Conservation (phyloP, 37 sponge, comb jelly and placozoan genomes). For the Haliclona indistincta region DNA sequence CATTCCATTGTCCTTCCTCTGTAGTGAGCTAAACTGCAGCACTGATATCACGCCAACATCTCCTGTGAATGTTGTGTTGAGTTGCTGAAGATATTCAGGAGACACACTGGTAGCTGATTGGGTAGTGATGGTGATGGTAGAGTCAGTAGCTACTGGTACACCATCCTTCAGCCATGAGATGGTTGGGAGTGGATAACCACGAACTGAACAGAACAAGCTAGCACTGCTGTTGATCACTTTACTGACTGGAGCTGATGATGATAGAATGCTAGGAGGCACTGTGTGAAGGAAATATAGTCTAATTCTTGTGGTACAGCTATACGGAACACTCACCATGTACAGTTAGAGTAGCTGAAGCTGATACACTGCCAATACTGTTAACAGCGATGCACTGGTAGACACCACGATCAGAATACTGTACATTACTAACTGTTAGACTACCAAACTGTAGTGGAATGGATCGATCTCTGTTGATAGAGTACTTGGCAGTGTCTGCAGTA, state of each 20-base stretch:
- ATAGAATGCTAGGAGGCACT: constrained; percentile 53
- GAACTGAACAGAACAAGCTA: constrained; percentile 36
- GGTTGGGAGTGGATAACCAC: constrained; percentile 53
- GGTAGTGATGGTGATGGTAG: constrained; percentile 3
- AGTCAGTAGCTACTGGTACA: background rate
- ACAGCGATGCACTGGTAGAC: constrained; percentile 47
- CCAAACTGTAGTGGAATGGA: no score
- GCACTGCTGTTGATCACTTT: background rate
- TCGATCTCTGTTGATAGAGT: background rate
- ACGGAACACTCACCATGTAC: constrained; percentile 64
- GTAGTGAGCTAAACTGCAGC: constrained; percentile 21
- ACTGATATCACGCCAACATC: constrained; percentile 28
- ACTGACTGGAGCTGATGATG: constrained; percentile 16
- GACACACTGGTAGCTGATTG: background rate
- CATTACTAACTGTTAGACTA: constrained; percentile 35
- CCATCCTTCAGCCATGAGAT: constrained; percentile 54
- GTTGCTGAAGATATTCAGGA: background rate
- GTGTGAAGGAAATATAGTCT: background rate
- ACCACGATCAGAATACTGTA: constrained; percentile 60
- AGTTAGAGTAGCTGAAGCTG: constrained; percentile 34
- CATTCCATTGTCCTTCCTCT: constrained; percentile 62
- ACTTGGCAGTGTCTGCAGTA: background rate
- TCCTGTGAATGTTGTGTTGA: constrained; percentile 2
- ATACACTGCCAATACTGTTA: constrained; percentile 25
- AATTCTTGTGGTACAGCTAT: no score